phyloP scores from a whole-genome alignment of 30 jellyfish, hydroid and myxozoan species.

The Nemopilema nomurai region DNA sequence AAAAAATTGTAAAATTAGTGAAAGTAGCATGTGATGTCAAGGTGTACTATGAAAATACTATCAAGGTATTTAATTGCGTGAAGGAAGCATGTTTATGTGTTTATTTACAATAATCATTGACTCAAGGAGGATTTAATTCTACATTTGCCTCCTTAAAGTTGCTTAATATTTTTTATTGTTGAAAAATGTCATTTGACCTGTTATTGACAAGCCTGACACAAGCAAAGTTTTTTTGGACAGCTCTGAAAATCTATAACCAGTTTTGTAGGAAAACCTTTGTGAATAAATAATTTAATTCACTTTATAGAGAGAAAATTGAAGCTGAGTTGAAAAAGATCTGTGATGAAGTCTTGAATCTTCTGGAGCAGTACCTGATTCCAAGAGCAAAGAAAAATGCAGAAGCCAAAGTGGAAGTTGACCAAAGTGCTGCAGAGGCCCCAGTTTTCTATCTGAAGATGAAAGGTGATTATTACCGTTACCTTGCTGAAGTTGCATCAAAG shows the following conservation, averaged over 20 bases:
- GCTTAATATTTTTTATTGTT: too few relatives aligned
- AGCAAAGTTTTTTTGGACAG: too few relatives aligned
- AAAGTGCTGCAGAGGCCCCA: slow-evolving; percentile 58
- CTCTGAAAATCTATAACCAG: too few relatives aligned
- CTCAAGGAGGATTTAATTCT: too few relatives aligned
- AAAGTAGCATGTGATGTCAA: neutral
- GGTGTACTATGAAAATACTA: neutral
- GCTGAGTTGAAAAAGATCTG: slow-evolving; percentile 83
- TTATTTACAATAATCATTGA: too few relatives aligned
- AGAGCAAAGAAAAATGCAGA: slow-evolving; percentile 45
- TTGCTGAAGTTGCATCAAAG: slow-evolving; percentile 89
- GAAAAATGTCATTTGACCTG: too few relatives aligned
- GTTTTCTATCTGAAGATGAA: slow-evolving; percentile 97
- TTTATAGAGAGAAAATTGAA: slow-evolving; percentile 71
- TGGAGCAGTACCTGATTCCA: slow-evolving; percentile 72
- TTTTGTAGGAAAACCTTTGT: neutral
- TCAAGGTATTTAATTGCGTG: too few relatives aligned
- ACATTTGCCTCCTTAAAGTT: too few relatives aligned
- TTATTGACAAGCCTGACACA: too few relatives aligned
- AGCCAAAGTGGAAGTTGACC: slow-evolving; percentile 21
- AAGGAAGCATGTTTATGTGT: too few relatives aligned
- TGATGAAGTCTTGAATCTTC: slow-evolving; percentile 79
- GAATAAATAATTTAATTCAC: neutral
- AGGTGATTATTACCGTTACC: slow-evolving; percentile 96
- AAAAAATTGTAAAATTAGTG: neutral